These are phyloP conservation scores for Belonocnema kinseyi DNA, from an alignment of 1,140 invertebrate genomes.

Conservation along the genomic window DNA sequence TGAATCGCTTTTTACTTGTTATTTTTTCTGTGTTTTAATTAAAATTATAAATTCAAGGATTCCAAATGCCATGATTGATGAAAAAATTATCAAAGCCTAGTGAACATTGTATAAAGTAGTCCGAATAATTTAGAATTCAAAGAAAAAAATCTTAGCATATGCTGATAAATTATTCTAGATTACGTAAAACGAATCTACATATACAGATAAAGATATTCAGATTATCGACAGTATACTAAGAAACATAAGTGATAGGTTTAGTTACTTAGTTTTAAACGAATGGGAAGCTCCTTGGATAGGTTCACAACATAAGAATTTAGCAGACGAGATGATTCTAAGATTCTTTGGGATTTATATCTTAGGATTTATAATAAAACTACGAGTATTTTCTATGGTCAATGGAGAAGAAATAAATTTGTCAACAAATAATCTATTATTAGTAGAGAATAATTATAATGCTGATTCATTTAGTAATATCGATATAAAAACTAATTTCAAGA, in stretches of 20 bases:
- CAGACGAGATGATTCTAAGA: background rate
- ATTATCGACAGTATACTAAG: background rate
- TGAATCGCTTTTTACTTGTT: no score
- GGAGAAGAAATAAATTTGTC: background rate
- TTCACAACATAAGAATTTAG: background rate
- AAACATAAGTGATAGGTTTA: background rate
- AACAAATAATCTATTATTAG: background rate
- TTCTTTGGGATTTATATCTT: background rate
- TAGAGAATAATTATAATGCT: background rate
- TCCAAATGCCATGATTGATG: no score
- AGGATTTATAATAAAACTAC: background rate
- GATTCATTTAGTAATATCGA: background rate
- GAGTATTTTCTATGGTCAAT: background rate
- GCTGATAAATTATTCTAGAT: no score
- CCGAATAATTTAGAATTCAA: no score
- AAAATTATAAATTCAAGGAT: no score
- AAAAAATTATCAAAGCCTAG: no score
- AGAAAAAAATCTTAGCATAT: no score
- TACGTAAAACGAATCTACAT: no score
- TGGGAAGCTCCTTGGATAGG: background rate
- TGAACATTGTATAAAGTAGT: no score
- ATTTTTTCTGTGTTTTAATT: no score
- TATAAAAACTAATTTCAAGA: background rate
- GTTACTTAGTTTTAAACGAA: no score
- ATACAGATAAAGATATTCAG: background rate